Percentiles rank a stretch among this genome's conserved stretches.
These are phyloP conservation scores for Eilema sororculum DNA, from an alignment of 2,888 invertebrate species.

Conservation along the genomic window DNA sequence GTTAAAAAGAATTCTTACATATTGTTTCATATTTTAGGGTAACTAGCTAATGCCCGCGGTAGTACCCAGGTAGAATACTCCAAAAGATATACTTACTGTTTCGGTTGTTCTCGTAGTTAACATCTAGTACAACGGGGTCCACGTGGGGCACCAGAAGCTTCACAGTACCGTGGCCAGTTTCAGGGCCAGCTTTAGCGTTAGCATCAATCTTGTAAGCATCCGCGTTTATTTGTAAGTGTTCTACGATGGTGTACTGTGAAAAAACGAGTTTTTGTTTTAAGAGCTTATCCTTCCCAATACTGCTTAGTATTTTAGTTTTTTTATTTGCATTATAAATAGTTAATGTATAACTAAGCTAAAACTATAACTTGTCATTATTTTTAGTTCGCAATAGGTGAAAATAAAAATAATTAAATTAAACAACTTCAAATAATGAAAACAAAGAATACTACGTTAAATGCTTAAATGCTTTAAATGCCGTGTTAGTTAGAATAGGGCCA, in stretches of 20 bases:
- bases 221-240: slow-evolving; percentile 83
- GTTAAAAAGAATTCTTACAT: neutral
- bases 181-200: slow-evolving; percentile 66
- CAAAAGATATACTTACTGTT: slow-evolving; percentile 68
- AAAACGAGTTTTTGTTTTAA: neutral
- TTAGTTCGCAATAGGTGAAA: too few relatives aligned
- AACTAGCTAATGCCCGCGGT: too few relatives aligned
- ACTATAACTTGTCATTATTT: too few relatives aligned
- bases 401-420: too few relatives aligned
- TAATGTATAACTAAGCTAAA: too few relatives aligned
- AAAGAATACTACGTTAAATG: neutral
- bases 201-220: slow-evolving; percentile 82
- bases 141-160: slow-evolving; percentile 78
- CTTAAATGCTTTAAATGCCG: too few relatives aligned
- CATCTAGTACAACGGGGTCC: slow-evolving; percentile 79
- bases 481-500: too few relatives aligned
- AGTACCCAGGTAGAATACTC: too few relatives aligned
- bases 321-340: too few relatives aligned
- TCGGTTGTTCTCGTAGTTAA: slow-evolving; percentile 75
- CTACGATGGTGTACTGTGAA: slow-evolving; percentile 67
- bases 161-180: slow-evolving; percentile 72
- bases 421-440: too few relatives aligned
- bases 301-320: too few relatives aligned
- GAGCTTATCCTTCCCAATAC: neutral
- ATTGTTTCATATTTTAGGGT: too few relatives aligned